These are phyloP conservation scores for Epistrophe grossulariae DNA, from an alignment of 2,888 invertebrate genomes.

Conservation along the genomic window DNA sequence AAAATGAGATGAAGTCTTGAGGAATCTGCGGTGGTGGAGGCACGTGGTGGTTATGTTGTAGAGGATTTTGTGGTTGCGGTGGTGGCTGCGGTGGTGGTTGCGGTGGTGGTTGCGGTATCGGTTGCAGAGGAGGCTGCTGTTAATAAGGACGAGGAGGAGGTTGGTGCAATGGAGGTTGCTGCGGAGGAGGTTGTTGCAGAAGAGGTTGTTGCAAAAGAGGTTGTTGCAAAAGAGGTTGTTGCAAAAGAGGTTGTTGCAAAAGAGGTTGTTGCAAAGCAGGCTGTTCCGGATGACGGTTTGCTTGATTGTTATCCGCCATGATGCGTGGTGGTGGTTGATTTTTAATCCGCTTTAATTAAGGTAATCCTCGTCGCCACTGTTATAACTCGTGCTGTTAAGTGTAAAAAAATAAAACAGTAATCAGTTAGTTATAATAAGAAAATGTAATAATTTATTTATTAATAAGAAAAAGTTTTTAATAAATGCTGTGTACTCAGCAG, in stretches of 20 bases:
- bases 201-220: no score
- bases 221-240: no score
- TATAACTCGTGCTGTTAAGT: constrained; percentile 10
- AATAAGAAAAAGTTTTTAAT: no score
- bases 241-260: not conserved
- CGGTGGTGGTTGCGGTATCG: not conserved
- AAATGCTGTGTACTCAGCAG: no score
- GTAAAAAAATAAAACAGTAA: no score
- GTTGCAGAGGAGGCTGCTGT: not conserved
- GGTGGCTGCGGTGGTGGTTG: no score
- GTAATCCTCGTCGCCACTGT: constrained; percentile 49
- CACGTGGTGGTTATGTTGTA: constrained; percentile 6
- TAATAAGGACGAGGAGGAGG: no score
- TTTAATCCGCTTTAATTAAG: not conserved
- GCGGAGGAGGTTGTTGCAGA: no score
- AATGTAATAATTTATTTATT: no score
- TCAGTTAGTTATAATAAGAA: no score
- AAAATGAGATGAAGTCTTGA: not conserved
- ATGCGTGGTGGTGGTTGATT: not conserved
- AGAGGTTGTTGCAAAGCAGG: not conserved
- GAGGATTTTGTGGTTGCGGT: not conserved
- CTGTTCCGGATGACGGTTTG: not conserved
- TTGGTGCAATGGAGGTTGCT: no score
- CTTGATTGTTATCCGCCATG: not conserved
- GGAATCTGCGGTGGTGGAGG: constrained; percentile 10